Conservation (phyloP, 2,888 invertebrate species). For the Agonopterix subpropinquella region DNA sequence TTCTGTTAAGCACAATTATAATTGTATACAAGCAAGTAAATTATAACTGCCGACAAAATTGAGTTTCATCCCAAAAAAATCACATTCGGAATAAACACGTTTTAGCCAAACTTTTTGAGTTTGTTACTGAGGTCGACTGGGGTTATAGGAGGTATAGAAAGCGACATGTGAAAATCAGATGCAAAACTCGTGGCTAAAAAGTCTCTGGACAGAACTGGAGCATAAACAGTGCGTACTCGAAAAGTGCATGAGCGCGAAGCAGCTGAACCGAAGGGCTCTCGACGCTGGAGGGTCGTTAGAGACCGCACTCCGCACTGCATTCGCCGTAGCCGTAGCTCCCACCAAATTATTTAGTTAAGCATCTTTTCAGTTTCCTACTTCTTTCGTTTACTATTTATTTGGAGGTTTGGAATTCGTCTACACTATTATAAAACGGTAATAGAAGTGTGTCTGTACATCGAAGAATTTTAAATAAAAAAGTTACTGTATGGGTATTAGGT, state of each 20-base stretch:
- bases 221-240: constrained; percentile 66
- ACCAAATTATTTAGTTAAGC: constrained; percentile 43
- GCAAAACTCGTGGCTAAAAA: constrained; percentile 13
- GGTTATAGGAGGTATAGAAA: too few species aligned
- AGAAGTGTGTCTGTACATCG: too few species aligned
- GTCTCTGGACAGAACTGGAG: constrained; percentile 47
- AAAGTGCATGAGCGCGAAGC: constrained; percentile 60
- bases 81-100: too few species aligned
- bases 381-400: too few species aligned
- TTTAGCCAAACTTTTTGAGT: too few species aligned
- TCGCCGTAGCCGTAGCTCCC: constrained; percentile 8
- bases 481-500: too few species aligned
- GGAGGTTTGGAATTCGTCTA: too few species aligned
- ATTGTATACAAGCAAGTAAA: background rate
- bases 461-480: too few species aligned
- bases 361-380: constrained; percentile 23
- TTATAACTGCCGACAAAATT: background rate
- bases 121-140: too few species aligned
- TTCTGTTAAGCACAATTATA: background rate
- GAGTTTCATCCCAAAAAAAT: too few species aligned
- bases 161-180: too few species aligned
- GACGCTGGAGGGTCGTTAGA: constrained; percentile 47
- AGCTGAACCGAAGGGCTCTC: constrained; percentile 47
- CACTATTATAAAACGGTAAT: too few species aligned
- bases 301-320: constrained; percentile 16